Evolutionary conservation across 1,140 invertebrate species (phyloP).

Genomic region (Sipha flava): DNA sequence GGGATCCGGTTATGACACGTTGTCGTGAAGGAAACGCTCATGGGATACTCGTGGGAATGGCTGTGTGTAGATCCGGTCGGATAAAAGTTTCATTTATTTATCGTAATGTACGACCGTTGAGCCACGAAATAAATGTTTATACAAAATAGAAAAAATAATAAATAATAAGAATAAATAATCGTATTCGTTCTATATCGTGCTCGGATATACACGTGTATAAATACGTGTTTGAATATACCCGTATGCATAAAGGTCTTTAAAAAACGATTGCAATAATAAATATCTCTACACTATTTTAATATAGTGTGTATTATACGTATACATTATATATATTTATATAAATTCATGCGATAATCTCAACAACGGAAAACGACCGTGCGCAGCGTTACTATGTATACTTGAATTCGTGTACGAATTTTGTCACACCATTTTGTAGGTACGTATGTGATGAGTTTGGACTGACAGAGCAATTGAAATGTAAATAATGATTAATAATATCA

Average conservation of each 20-base stretch:
- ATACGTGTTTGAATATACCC: too few species aligned
- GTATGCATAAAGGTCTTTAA: too few species aligned
- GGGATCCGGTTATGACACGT: slow-evolving; percentile 31
- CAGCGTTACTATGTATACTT: too few species aligned
- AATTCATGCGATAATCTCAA: too few species aligned
- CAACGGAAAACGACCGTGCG: too few species aligned
- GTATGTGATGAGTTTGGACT: not conserved
- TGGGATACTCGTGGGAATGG: slow-evolving; percentile 28
- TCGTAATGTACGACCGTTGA: not conserved
- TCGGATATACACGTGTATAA: not conserved
- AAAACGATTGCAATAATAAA: too few species aligned
- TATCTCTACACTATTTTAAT: too few species aligned
- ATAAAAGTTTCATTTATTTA: slow-evolving; percentile 26
- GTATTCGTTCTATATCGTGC: slow-evolving; percentile 2
- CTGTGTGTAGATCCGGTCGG: not conserved
- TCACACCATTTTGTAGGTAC: not conserved
- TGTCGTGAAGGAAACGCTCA: not conserved
- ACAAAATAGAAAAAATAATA: not conserved
- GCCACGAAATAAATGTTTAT: slow-evolving; percentile 25
- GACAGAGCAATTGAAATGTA: not conserved
- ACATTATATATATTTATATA: too few species aligned
- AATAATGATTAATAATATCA: not conserved
- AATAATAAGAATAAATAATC: not conserved
- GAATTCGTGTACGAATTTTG: not conserved
- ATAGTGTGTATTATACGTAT: too few species aligned